A percentile compares a stretch with the other conserved stretches of the same genome.
phyloP scores from a whole-genome alignment of 2,797 vertebrate species.

The Pipistrellus pipistrellus region DNA sequence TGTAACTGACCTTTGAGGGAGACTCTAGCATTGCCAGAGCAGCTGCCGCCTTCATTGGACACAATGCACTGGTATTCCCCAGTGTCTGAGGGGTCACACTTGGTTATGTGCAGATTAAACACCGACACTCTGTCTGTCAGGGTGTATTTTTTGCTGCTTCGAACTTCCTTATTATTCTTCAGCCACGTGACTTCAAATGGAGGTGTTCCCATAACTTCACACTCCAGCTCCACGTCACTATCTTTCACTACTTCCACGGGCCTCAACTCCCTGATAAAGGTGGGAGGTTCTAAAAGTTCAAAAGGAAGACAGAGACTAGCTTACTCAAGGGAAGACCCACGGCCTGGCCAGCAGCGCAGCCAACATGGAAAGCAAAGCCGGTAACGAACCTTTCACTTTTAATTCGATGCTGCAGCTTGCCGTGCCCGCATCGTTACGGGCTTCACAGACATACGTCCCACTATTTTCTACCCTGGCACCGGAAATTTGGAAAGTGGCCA shows the following conservation, averaged over 20 bases:
- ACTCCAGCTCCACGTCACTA: conserved; percentile 91
- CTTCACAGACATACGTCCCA: conserved; percentile 96
- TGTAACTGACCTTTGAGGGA: conserved; percentile 95
- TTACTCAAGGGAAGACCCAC: conserved; percentile 26
- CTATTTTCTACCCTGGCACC: conserved; percentile 92
- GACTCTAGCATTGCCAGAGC: conserved; percentile 92
- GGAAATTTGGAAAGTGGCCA: conserved; percentile 94
- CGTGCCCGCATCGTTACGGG: conserved; percentile 96
- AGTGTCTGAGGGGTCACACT: conserved; percentile 92
- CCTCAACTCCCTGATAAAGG: conserved; percentile 92
- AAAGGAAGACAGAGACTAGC: conserved; percentile 74
- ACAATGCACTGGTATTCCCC: conserved; percentile 97
- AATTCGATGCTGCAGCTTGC: conserved; percentile 98
- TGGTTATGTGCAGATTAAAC: conserved; percentile 93
- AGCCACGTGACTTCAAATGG: conserved; percentile 96
- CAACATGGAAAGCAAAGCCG: not conserved
- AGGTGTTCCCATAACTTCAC: conserved; percentile 93
- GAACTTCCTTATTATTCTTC: conserved; percentile 96
- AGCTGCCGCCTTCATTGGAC: conserved; percentile 96
- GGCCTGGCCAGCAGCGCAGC: not conserved
- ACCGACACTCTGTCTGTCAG: conserved; percentile 90
- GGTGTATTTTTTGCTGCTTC: conserved; percentile 94
- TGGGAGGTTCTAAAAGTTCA: conserved; percentile 93
- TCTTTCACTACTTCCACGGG: conserved; percentile 93
- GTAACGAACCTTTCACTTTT: conserved; percentile 97